Conservation (phyloP, 2,113 vertebrate genomes). For the Petrocephalus microphthalmus region DNA sequence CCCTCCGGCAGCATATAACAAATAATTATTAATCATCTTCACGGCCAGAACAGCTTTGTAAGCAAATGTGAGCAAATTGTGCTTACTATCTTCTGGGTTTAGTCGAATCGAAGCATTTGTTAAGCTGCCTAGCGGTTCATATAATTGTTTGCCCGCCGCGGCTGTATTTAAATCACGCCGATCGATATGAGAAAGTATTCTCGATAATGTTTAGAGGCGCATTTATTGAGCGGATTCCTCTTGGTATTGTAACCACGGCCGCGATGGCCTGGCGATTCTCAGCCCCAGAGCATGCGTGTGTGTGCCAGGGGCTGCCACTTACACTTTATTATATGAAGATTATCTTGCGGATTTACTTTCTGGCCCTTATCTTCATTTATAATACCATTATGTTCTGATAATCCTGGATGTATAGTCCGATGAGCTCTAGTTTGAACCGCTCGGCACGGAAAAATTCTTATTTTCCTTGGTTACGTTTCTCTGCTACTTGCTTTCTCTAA, state of each 20-base stretch:
- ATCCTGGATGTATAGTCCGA: background rate
- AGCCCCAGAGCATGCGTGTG: background rate
- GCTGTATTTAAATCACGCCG: background rate
- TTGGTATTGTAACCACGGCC: background rate
- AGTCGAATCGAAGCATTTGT: background rate
- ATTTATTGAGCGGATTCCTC: background rate
- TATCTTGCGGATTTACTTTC: background rate
- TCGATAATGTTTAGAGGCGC: constrained; percentile 2
- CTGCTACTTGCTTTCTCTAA: background rate
- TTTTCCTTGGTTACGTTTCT: background rate
- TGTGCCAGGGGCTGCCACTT: background rate
- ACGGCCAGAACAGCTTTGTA: background rate
- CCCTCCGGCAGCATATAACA: background rate
- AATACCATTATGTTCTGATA: background rate
- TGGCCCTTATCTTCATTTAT: background rate
- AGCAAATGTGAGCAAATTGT: background rate
- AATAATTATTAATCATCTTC: background rate
- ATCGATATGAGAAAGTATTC: background rate
- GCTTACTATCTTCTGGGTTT: background rate
- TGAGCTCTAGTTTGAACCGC: background rate
- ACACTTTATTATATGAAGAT: background rate
- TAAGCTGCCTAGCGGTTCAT: background rate
- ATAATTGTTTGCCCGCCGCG: background rate
- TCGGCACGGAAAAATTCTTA: background rate
- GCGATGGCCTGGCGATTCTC: background rate